Conservation (phyloP, 2,888 invertebrate species). For the Folsomia manolachei region DNA sequence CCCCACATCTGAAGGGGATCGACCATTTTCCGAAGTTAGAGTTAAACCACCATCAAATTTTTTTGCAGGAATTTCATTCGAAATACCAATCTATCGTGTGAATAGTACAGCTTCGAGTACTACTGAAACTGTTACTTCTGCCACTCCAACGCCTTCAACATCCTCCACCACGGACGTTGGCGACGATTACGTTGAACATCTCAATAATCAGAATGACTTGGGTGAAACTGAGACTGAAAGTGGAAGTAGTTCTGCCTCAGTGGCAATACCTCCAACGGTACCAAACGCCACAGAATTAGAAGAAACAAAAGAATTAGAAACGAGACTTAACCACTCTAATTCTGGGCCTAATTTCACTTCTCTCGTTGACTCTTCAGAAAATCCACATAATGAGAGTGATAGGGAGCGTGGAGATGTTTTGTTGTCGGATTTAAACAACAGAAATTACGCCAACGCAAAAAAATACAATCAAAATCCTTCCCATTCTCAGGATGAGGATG, state of each 20-base stretch:
- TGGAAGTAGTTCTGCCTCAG: neutral
- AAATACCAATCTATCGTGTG: constrained; percentile 36
- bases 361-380: constrained; percentile 7
- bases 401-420: too few species aligned
- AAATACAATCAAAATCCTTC: constrained; percentile 4
- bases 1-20: constrained; percentile 11
- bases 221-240: neutral
- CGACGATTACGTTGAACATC: constrained; percentile 7
- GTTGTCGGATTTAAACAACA: neutral
- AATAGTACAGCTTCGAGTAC: neutral
- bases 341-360: constrained; percentile 19
- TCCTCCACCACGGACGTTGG: too few species aligned
- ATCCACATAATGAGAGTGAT: neutral
- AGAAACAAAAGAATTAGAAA: constrained; percentile 17
- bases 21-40: constrained; percentile 42
- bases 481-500: too few species aligned
- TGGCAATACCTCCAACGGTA: neutral
- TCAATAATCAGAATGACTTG: neutral
- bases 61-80: constrained; percentile 37
- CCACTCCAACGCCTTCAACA: neutral
- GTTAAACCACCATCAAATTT: constrained; percentile 41
- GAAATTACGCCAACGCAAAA: constrained; percentile 18
- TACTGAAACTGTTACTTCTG: constrained; percentile 14
- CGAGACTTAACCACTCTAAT: constrained; percentile 4
- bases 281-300: neutral